Evolutionary conservation across 2,797 vertebrate genomes (phyloP), one percentile per base, ranked within the genome.

Genomic region (Bothrops alternatus): DNA sequence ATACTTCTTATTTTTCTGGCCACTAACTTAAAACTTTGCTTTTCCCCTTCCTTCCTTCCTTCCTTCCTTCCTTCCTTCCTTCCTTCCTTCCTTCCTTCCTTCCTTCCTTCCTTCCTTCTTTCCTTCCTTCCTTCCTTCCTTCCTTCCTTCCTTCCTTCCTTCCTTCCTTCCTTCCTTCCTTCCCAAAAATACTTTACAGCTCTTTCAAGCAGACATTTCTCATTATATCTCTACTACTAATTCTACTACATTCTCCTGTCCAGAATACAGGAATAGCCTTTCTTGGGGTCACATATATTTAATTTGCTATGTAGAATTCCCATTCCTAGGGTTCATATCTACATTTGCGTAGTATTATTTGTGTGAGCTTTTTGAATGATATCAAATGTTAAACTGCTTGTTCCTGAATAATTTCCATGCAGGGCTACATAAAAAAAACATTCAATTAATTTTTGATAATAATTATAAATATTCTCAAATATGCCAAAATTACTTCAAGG

Each of bases 191-290:
- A 92, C 61, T 7, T 87, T 91, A 42, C 58, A 53, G 7, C 53
- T 82, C 28, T 60, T 89, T 85, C 87, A 89, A n/a, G n/a, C 20
- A 88, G 26, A 56, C 12, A 95, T 93, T 56, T 56, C 50, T 13
- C 60, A 93, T 93, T 92, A 53, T 85, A 58, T 94, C 10, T 20
- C 32, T 88, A 3, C 88, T 85, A 58, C n/a, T 58, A 78, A 90
- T 69, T 87, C 20, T 65, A 87, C 92, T 20, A 3, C 53, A 92
- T 56, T 6, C 18, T 50, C 55, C 55, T 32, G 2, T 16, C 3
- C 60, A 26, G 25, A 10, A 16, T 65, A 2, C 32, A 63, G 86
- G 69, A 95, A 55, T 92, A 92, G n/a, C 23, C 6, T 87, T 82
- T 13, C 56, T 56, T 87, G 11, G 56, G 28, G 26, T 42, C n/a